Percentiles rank a stretch among this genome's conserved stretches.
Evolutionary conservation across 1,140 invertebrate genomes (phyloP).

Genomic region (Saccostrea echinata): DNA sequence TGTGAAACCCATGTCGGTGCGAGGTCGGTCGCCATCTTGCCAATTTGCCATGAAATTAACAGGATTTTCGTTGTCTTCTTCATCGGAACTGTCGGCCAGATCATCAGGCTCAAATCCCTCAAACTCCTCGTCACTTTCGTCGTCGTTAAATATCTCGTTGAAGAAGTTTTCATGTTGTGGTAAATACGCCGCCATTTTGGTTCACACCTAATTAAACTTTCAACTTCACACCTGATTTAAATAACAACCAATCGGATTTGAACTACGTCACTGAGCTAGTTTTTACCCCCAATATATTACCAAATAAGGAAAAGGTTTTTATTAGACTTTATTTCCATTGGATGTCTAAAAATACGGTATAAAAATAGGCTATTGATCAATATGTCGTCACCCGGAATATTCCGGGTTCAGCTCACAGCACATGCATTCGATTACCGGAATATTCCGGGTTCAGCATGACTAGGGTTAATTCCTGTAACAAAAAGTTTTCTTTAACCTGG

Average conservation of each 20-base stretch:
- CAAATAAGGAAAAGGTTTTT: not conserved
- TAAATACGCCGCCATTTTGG: not conserved
- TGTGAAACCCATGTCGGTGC: not conserved
- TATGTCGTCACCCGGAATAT: not conserved
- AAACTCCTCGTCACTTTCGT: not conserved
- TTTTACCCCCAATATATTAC: not conserved
- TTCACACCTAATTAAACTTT: not conserved
- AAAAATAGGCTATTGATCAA: not conserved
- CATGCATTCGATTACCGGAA: not conserved
- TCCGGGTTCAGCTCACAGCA: not conserved
- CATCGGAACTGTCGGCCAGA: not conserved
- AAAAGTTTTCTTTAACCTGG: no score
- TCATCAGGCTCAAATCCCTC: not conserved
- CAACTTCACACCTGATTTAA: not conserved
- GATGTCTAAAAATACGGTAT: conserved; percentile 3
- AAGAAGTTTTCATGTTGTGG: conserved; percentile 26
- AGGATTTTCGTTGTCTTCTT: not conserved
- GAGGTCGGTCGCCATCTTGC: not conserved
- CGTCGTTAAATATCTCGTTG: not conserved
- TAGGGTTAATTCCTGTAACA: no score
- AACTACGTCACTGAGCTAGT: not conserved
- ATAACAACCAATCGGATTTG: not conserved
- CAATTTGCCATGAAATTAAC: not conserved
- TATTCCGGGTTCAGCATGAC: not conserved
- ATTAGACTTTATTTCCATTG: not conserved